A percentile compares a stretch with the other conserved stretches of the same genome.
These are phyloP conservation scores for Pollenia griseotomentosa DNA, from an alignment of 2,888 invertebrate genomes.

Conservation along the genomic window DNA sequence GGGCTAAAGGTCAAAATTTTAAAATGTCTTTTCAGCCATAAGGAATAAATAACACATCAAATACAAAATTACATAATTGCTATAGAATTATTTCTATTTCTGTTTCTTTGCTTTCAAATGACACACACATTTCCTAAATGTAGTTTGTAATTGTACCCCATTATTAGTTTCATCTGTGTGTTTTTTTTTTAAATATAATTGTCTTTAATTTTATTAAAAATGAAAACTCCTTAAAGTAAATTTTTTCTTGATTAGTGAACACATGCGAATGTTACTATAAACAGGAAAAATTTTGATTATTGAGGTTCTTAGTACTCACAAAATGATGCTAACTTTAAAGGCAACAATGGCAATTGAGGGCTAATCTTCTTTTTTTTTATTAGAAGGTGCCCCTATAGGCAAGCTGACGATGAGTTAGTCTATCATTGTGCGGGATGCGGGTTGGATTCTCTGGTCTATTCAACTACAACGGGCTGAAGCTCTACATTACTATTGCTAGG, in stretches of 20 bases:
- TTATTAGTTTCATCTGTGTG: slow-evolving; percentile 39
- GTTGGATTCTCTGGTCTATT: no score
- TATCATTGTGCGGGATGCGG: no score
- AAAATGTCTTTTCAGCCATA: slow-evolving; percentile 51
- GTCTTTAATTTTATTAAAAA: slow-evolving; percentile 47
- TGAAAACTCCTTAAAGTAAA: slow-evolving; percentile 15
- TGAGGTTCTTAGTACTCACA: no score
- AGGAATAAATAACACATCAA: slow-evolving; percentile 58
- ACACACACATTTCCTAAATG: slow-evolving; percentile 48
- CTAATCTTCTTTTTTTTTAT: no score
- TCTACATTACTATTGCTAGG: no score
- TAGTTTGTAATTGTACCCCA: slow-evolving; percentile 60
- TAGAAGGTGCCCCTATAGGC: no score
- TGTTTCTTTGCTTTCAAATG: slow-evolving; percentile 53
- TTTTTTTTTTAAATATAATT: slow-evolving; percentile 9
- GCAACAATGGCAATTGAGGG: slow-evolving; percentile 8
- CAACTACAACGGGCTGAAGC: no score
- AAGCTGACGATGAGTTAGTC: no score
- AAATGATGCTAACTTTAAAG: background rate
- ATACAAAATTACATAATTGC: slow-evolving; percentile 41
- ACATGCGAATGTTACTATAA: no score
- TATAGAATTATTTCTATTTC: background rate
- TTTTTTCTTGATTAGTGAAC: no score
- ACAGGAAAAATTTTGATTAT: no score
- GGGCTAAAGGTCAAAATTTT: slow-evolving; percentile 66